Conservation (phyloP, 2,797 vertebrate genomes). For the Rhinatrema bivittatum region DNA sequence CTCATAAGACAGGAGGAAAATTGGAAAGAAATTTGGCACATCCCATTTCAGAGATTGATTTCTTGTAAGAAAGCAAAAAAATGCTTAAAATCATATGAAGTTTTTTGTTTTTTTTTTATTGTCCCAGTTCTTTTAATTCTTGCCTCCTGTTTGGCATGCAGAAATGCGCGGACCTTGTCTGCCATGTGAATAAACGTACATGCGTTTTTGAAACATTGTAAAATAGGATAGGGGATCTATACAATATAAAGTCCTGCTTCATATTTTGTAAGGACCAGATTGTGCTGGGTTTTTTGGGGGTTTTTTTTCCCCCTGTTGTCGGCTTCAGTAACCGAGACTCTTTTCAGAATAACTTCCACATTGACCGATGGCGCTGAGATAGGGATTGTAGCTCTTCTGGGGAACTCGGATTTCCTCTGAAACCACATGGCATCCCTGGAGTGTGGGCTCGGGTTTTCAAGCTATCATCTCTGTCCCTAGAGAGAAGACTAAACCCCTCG, state of each 20-base stretch:
- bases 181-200: conserved; percentile 1
- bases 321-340: background rate
- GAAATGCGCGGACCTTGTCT: background rate
- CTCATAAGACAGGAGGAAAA: no score
- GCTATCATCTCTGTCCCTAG: conserved; percentile 3
- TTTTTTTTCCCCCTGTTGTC: background rate
- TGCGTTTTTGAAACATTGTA: background rate
- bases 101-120: no score
- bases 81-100: no score
- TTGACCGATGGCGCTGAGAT: no score
- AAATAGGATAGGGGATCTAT: conserved; percentile 1
- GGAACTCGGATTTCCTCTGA: conserved; percentile 1
- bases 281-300: background rate
- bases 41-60: no score
- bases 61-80: no score
- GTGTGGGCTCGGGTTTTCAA: conserved; percentile 2
- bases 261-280: background rate
- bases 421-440: background rate
- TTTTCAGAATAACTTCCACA: no score
- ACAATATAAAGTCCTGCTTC: background rate
- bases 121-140: conserved; percentile 9
- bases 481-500: conserved; percentile 13
- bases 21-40: no score
- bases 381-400: no score
- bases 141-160: conserved; percentile 8